Evolutionary conservation across 2,113 vertebrate genomes (phyloP), one percentile per base, ranked within the genome.

Genomic region (Catharus fuscescens): DNA sequence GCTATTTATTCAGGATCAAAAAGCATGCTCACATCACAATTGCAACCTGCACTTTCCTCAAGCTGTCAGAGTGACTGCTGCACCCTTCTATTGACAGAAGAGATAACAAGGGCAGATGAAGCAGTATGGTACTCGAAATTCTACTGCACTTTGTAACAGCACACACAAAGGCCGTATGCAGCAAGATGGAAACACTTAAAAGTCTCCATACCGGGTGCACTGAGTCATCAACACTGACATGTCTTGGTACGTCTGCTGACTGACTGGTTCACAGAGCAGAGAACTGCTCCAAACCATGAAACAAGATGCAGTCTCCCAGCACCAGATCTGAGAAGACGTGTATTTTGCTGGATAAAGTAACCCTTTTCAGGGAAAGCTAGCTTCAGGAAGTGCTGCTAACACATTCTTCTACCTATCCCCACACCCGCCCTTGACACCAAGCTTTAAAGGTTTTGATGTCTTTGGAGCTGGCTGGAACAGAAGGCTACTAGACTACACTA

Each of bases 71-170:
- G 24, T 25, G 31, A 73, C 4, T 65, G 4, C 36, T n/a, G 13
- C 31, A 42, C 6, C 4, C 12, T 66, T 57, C 29, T 69, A 10
- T 2, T 17, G 45, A 29, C 24, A 60, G 28, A 40, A 38, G 38
- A 50, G 7, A 13, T 13, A 28, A n/a, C 7, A 12, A 47, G 18
- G n/a, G 31, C 18, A 36, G 26, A 56, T 15, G 9, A 61, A 64
- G 12, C 31, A 4, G 14, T 32, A 4, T 0, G 3, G 7, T 29
- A 29, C 8, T 5, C 11, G 2, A 44, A 31, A 20, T 69, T 86
- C 44, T 77, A 6, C 26, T 76, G 40, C 24, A 40, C 72, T 89
- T 77, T 52, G 2, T 61, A 65, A n/a, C 11, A 61, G 29, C 50
- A 56, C 2, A 24, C 3, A 44, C 4, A 9, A 52, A 80, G 20